These are phyloP conservation scores for Peromyscus leucopus DNA, from an alignment of 2,113 vertebrate species.

Conservation along the genomic window DNA sequence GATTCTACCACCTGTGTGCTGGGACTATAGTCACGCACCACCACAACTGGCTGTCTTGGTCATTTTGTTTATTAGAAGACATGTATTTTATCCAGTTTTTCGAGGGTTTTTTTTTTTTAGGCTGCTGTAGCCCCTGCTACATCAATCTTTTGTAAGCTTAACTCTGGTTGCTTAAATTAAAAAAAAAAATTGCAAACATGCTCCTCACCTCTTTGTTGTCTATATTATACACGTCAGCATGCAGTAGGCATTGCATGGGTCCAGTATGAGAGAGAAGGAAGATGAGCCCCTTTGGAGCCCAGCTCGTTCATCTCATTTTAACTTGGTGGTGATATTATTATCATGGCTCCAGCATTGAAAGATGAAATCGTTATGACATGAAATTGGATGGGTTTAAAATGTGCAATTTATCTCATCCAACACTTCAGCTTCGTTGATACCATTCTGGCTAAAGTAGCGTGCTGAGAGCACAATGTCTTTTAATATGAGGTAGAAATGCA, in stretches of 20 bases:
- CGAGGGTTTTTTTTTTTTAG: neutral
- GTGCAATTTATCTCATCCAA: neutral
- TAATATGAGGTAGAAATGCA: conserved; percentile 68
- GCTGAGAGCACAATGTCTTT: neutral
- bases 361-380: neutral
- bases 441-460: neutral
- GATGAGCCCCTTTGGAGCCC: neutral
- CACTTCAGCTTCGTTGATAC: neutral
- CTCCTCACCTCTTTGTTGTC: neutral
- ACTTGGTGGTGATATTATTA: conserved; percentile 21
- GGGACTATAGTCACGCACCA: neutral
- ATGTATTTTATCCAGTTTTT: neutral
- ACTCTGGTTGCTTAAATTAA: neutral
- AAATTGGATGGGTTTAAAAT: conserved; percentile 14
- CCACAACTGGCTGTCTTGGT: neutral
- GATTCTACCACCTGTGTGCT: neutral
- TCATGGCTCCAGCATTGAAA: neutral
- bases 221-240: neutral
- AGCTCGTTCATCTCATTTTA: conserved; percentile 15
- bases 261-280: neutral
- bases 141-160: conserved; percentile 7
- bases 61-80: neutral
- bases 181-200: neutral
- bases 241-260: neutral
- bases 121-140: neutral